Evolutionary conservation across 2,888 invertebrate genomes (phyloP), one percentile per base, ranked within the genome.

Genomic region (Drosophila tanythrix): DNA sequence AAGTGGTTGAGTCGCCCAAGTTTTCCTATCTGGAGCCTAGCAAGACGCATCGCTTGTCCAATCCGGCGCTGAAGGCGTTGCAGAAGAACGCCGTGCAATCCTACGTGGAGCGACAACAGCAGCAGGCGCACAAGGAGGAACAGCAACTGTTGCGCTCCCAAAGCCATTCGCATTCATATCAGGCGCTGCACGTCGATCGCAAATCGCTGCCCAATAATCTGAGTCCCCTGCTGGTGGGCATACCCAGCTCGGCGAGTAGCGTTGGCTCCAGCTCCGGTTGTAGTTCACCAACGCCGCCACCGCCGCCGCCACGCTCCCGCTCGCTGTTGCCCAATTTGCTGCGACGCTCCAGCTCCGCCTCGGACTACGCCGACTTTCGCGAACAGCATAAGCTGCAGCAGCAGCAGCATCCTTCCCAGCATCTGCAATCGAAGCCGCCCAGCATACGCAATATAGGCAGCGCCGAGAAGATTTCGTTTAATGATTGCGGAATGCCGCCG

Each of bases 31-130:
- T 96, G 77, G 96, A 96, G 88, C 96, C 96, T 2, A 96, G 95
- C 58, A 96, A 96, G 91, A 95, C 95, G 70, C 96, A 96, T 91
- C 94, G 95, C 74, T 95, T 96, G 38, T 95, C 96, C 35, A 95
- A 95, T 91, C 94, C 96, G 11, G 96, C 97, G 0, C 92, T 97
- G 36, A 97, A 97, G 92, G 96, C 96, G 18, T 96, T 96, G 72
- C 97, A 97, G 90, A 97, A 97, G 93, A 96, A 97, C 91, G 97
- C 97, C 0, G 94, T 97, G 10, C 94, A 97, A 70, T 96, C 96
- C 2, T 97, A 96, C 89, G 97, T 97, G 92, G 97, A 97, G 90
- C 94, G 96, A 55, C 96, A 96, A 83, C 95, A 95, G 83, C 93
- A 83, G 58, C 91, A 92, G 74, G 88, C 80, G 18, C 89, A 91